These are phyloP conservation scores for Myotis yumanensis DNA, from an alignment of 2,113 vertebrate genomes.

Conservation along the genomic window DNA sequence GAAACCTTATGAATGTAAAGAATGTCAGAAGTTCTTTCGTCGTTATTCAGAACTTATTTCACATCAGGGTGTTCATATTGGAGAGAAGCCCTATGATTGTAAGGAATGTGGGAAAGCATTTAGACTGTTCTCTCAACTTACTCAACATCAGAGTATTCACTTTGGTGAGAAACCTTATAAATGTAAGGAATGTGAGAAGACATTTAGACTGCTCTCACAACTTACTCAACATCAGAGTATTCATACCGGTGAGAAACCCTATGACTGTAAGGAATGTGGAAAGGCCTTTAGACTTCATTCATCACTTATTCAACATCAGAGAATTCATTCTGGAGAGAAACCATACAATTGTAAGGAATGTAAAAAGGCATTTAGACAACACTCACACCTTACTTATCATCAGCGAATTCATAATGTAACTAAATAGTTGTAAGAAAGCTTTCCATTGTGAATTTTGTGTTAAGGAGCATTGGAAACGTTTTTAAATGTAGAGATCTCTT, in stretches of 20 bases:
- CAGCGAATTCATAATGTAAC: slow-evolving; percentile 75
- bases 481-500: slow-evolving; percentile 47
- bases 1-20: slow-evolving; percentile 77
- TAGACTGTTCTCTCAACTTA: slow-evolving; percentile 75
- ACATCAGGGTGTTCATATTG: slow-evolving; percentile 75
- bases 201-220: slow-evolving; percentile 72
- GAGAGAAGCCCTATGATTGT: slow-evolving; percentile 77
- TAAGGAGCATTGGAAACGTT: slow-evolving; percentile 1
- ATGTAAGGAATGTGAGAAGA: slow-evolving; percentile 75
- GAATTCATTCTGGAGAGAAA: slow-evolving; percentile 83
- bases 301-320: slow-evolving; percentile 76
- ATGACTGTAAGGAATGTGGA: slow-evolving; percentile 78
- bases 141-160: slow-evolving; percentile 78
- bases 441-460: slow-evolving; percentile 28
- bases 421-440: slow-evolving; percentile 39
- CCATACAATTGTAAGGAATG: slow-evolving; percentile 86
- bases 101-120: slow-evolving; percentile 80
- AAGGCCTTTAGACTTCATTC: slow-evolving; percentile 79
- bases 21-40: slow-evolving; percentile 79
- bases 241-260: slow-evolving; percentile 77
- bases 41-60: slow-evolving; percentile 76
- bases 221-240: slow-evolving; percentile 80
- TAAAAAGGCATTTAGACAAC: slow-evolving; percentile 85
- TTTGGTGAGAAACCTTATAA: slow-evolving; percentile 79
- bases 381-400: slow-evolving; percentile 80